Conservation (phyloP, 2,888 invertebrate genomes). For the Tachina fera region DNA sequence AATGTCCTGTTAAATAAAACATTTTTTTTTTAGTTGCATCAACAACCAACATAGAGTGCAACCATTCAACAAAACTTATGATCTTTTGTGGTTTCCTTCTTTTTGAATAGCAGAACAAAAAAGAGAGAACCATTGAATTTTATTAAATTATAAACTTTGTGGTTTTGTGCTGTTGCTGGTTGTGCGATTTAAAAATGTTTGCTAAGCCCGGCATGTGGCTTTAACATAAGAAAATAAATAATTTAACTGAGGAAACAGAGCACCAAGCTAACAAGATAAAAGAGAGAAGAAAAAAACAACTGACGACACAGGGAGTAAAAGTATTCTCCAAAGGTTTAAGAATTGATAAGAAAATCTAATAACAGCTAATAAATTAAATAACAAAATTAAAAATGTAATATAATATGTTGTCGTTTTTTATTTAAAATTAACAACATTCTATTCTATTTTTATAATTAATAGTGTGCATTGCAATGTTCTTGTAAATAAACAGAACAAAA, state of each 20-base stretch:
- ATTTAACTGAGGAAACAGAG: constrained; percentile 48
- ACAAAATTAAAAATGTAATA: constrained; percentile 2
- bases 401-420: too few relatives aligned
- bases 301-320: not conserved
- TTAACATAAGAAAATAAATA: constrained; percentile 67
- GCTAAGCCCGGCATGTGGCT: constrained; percentile 67
- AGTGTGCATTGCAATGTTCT: too few relatives aligned
- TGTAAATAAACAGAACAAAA: too few relatives aligned
- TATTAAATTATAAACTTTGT: constrained; percentile 68
- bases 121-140: constrained; percentile 34
- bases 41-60: not conserved
- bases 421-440: too few relatives aligned
- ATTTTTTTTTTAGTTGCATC: constrained; percentile 39
- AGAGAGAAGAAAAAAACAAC: not conserved
- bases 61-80: not conserved
- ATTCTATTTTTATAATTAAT: too few relatives aligned
- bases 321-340: not conserved
- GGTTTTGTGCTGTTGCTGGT: constrained; percentile 47
- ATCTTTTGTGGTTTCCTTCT: not conserved
- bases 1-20: constrained; percentile 66
- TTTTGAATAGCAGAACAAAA: constrained; percentile 1
- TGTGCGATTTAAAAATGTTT: constrained; percentile 40
- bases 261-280: not conserved
- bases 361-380: constrained; percentile 35
- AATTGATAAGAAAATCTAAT: not conserved